Evolutionary conservation across 2,113 vertebrate genomes (phyloP), one percentile per base, ranked within the genome.

Genomic region (rat (Rattus norvegicus)): DNA sequence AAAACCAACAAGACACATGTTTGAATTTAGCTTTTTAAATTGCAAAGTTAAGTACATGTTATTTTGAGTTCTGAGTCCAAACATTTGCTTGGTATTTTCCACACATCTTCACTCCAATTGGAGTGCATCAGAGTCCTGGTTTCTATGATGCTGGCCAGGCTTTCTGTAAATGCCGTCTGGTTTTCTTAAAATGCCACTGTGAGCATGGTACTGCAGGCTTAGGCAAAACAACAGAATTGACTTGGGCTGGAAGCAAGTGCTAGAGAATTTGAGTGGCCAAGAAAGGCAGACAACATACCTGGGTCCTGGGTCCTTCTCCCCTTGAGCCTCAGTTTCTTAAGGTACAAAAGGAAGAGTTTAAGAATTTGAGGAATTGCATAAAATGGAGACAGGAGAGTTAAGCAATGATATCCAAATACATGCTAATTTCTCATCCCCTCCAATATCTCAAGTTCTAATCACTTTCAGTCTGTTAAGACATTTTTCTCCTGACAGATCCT

Each of bases 61-160:
- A 97, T 97, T 97, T 97, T 97, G 92, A 92, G 97, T 97, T 97
- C 91, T 52, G 47, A 97, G 94, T 97, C 95, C 96, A 98, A 97
- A 97, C 97, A 98, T 98, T 97, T 98, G 95, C 94, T 98, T 96
- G 92, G 95, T 96, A 97, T 97, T 98, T 98, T 98, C 97, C 95
- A 96, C 96, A 97, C 95, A 95, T 98, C 94, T 96, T 96, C 90
- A 52, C 94, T 98, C 95, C 95, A 97, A 90, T 92, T 97, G 97
- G 93, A 97, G 95, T 43, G 95, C 86, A 95, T 97, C 94, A 94
- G 96, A 97, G 94, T 94, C 90, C 96, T 91, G 76, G 90, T 96
- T 97, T 96, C 90, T 97, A 94, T 96, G 69, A 95, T 91, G 97
- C 90, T 95, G 93, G 30, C 67, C 88, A 92, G 70, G 72, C 88